Evolutionary conservation across 1,140 invertebrate species (phyloP).

Genomic region (Lepidurus packardi): DNA sequence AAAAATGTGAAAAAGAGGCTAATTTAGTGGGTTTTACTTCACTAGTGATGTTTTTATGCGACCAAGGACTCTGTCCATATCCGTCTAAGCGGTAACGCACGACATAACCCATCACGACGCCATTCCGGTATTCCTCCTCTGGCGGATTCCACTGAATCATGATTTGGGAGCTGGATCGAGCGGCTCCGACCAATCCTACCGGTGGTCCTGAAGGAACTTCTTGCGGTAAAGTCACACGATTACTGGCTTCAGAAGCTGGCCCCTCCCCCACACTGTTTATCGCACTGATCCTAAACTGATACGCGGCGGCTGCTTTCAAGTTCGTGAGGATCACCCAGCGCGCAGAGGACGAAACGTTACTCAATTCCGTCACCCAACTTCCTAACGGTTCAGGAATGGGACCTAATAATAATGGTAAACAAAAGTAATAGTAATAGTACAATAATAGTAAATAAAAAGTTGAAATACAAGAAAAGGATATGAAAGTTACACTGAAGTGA

Average conservation of each 20-base stretch:
- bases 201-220: slow-evolving; percentile 86
- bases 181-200: slow-evolving; percentile 81
- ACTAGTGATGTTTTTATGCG: slow-evolving; percentile 82
- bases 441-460: neutral
- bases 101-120: slow-evolving; percentile 87
- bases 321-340: slow-evolving; percentile 74
- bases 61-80: slow-evolving; percentile 83
- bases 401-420: slow-evolving; percentile 50
- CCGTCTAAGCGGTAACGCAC: slow-evolving; percentile 84
- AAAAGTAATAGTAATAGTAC: slow-evolving; percentile 39
- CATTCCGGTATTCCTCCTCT: slow-evolving; percentile 85
- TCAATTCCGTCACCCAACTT: slow-evolving; percentile 82
- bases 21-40: slow-evolving; percentile 49
- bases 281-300: slow-evolving; percentile 92
- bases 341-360: slow-evolving; percentile 72
- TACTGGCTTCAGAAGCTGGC: slow-evolving; percentile 76
- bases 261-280: slow-evolving; percentile 86
- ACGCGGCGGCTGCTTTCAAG: slow-evolving; percentile 86
- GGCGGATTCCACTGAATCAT: slow-evolving; percentile 97
- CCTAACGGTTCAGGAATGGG: slow-evolving; percentile 70
- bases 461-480: neutral
- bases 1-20: slow-evolving; percentile 28
- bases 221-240: slow-evolving; percentile 80
- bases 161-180: slow-evolving; percentile 86
- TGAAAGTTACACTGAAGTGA: too few species aligned